Base-by-base conservation (phyloP, 2,113 vertebrate genomes). In the Canis aureus region DNA sequence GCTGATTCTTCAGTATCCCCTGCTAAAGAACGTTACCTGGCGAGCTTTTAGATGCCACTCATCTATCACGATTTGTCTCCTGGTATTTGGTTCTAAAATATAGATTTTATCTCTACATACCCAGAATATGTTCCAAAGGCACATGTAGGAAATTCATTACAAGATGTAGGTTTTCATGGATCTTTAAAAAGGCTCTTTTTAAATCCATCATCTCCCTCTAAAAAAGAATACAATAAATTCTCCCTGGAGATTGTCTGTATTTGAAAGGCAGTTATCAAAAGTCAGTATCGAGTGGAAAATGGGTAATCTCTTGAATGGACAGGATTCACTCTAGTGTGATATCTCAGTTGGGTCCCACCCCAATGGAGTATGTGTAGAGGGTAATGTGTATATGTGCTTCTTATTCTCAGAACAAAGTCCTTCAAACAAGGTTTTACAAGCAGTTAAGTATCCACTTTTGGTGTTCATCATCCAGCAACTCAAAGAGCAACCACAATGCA, bases 371-470 rank as follows among this genome's bases (percentile, higher is more conserved):
- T 16, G 35, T 25, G 94, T 3, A 9, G 71, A 64, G 71, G 25
- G 6, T 17, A 94, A 90, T 53, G 66, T 57, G 43, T 71, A 27
- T 64, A 20, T 11, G 19, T 22, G 95, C 73, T 89, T 49, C 94
- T 59, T 89, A 95, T 91, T 51, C 94, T 59, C 85, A 94, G 86
- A 98, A 74, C 90, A 49, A 94, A 91, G 53, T 94, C 89, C 82
- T 98, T 97, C 93, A 89, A 91, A 71, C 86, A 91, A 96, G 94
- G 38, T 74, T 89, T 94, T 69, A 91, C 27, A 97, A 89, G 94
- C 9, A 90, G 76, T 90, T 95, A 87, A 17, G 87, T 22, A 90
- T 43, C 35, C 94, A 57, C 59, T 60, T 60, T 7, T 23, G 3
- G 89, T 90, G 67, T 43, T 71, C 59, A 60, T 3, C 71, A 89